These are phyloP conservation scores for Rhinopomastus cyanomelas DNA, from an alignment of 2,113 vertebrate genomes.

Conservation along the genomic window DNA sequence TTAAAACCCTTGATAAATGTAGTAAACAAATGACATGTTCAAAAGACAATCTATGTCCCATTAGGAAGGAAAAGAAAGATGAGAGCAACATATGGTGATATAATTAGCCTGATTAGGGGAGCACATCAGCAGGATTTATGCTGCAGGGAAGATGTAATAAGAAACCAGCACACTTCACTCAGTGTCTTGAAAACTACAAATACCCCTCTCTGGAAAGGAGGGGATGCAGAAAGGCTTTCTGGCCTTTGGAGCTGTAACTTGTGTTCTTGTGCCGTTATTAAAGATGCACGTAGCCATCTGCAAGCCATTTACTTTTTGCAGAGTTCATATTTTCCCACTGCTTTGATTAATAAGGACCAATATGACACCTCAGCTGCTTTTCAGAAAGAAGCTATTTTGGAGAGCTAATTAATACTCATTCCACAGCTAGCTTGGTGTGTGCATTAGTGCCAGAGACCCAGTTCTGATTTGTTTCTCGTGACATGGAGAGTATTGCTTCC, in stretches of 20 bases:
- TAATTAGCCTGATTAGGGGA: constrained; percentile 70
- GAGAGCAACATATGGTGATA: constrained; percentile 71
- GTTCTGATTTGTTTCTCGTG: constrained; percentile 59
- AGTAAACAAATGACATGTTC: constrained; percentile 71
- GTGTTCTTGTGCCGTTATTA: constrained; percentile 60
- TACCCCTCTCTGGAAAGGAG: constrained; percentile 42
- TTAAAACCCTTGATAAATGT: constrained; percentile 68
- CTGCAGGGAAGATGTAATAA: constrained; percentile 67
- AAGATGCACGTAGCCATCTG: constrained; percentile 63
- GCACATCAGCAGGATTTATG: constrained; percentile 59
- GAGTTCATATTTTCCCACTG: constrained; percentile 56
- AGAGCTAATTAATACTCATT: constrained; percentile 61
- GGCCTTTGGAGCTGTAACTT: constrained; percentile 72
- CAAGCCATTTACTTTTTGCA: constrained; percentile 55
- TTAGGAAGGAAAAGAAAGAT: constrained; percentile 68
- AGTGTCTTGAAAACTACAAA: constrained; percentile 62
- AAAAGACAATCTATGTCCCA: constrained; percentile 63
- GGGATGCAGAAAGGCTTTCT: constrained; percentile 49
- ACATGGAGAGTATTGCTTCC: constrained; percentile 46
- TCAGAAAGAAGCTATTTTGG: constrained; percentile 60
- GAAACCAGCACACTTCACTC: constrained; percentile 61
- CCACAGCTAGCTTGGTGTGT: constrained; percentile 54
- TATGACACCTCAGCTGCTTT: constrained; percentile 63
- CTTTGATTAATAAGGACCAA: constrained; percentile 58
- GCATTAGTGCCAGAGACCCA: constrained; percentile 48